Conservation (phyloP, 1,140 invertebrate genomes). For the Leucophenga varia region DNA sequence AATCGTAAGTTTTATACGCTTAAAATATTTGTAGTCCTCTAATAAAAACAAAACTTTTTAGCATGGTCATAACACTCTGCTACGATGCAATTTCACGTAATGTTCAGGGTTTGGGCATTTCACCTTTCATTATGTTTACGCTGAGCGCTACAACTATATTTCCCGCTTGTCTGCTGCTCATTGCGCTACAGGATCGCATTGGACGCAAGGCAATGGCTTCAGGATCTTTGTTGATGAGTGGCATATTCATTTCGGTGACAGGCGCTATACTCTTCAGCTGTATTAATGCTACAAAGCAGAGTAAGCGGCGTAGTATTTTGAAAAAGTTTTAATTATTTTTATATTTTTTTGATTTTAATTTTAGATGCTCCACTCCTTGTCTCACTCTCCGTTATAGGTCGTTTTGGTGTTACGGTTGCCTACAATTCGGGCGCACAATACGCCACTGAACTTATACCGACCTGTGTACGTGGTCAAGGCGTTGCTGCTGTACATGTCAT, state of each 20-base stretch:
- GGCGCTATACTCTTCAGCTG: constrained; percentile 38
- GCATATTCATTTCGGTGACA: constrained; percentile 58
- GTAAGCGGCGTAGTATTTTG: too few species aligned
- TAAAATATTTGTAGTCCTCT: not conserved
- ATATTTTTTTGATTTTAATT: too few species aligned
- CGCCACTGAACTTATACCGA: constrained; percentile 66
- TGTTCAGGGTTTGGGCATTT: constrained; percentile 59
- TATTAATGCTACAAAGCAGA: too few species aligned
- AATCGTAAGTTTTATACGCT: constrained; percentile 56
- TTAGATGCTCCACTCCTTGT: constrained; percentile 40
- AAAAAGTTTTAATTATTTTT: too few species aligned
- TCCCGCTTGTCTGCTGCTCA: constrained; percentile 60
- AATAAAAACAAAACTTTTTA: constrained; percentile 33
- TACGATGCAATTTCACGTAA: constrained; percentile 64
- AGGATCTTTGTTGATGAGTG: constrained; percentile 59
- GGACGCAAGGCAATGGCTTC: constrained; percentile 60
- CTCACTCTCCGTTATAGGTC: constrained; percentile 59
- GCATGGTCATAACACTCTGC: constrained; percentile 62
- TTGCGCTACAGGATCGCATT: constrained; percentile 59
- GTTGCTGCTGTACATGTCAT: constrained; percentile 59
- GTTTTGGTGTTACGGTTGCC: constrained; percentile 63
- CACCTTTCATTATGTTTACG: constrained; percentile 60
- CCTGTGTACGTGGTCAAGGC: constrained; percentile 64
- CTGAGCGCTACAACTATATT: constrained; percentile 59
- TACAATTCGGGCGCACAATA: constrained; percentile 65